Percentiles rank a stretch among this genome's conserved stretches.
Evolutionary conservation across 2,797 vertebrate genomes (phyloP).

Genomic region (Pseudocheirus occidentalis): DNA sequence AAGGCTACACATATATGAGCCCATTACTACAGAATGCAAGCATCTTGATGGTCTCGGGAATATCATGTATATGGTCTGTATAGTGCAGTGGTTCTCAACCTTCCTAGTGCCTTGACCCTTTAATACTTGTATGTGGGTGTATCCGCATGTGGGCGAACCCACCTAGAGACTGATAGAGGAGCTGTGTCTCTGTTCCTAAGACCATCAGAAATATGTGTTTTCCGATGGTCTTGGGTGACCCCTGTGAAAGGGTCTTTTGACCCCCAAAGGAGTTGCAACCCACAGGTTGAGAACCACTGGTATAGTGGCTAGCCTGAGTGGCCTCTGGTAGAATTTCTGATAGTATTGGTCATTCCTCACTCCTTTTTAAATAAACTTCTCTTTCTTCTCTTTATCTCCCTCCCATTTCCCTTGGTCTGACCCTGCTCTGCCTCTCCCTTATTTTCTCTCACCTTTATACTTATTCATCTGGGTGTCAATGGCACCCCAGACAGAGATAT

Average conservation of each 20-base stretch:
- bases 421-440: neutral
- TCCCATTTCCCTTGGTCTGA: neutral
- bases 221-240: no score
- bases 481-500: neutral
- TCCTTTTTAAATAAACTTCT: neutral
- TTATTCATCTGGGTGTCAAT: neutral
- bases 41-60: neutral
- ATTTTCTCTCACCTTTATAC: neutral
- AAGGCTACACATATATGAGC: neutral
- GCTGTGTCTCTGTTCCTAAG: no score
- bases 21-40: neutral
- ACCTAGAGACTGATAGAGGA: no score
- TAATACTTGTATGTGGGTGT: no score
- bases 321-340: neutral
- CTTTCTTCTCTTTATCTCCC: neutral
- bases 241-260: no score
- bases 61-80: neutral
- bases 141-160: no score
- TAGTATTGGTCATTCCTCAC: constrained; percentile 4
- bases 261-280: no score
- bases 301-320: neutral
- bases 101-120: no score
- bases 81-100: neutral
- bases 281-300: no score
- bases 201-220: no score